Conservation (phyloP, 2,888 invertebrate genomes). For the Yponomeuta plumbellus region DNA sequence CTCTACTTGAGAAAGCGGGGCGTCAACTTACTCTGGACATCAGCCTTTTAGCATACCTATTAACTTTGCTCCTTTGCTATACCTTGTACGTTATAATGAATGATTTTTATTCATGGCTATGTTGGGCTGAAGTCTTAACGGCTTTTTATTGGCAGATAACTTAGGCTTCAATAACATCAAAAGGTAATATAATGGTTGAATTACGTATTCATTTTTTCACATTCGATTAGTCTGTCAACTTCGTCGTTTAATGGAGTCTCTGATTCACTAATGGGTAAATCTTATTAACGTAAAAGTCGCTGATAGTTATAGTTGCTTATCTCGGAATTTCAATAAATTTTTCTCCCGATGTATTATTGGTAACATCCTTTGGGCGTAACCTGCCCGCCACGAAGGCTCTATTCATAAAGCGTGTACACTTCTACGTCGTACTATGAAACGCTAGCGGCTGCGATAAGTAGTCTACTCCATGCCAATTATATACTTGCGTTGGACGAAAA, state of each 20-base stretch:
- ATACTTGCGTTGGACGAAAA: no score
- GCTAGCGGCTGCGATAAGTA: conserved; percentile 28
- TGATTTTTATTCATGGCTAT: conserved; percentile 12
- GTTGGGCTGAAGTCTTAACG: neutral
- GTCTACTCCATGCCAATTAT: no score
- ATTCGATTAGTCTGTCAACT: neutral
- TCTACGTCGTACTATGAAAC: conserved; percentile 30
- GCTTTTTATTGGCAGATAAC: neutral
- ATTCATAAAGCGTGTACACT: conserved; percentile 35
- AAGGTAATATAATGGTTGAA: neutral
- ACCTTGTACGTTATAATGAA: conserved; percentile 9
- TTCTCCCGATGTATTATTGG: conserved; percentile 1
- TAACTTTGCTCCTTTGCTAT: neutral
- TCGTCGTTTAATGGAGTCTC: neutral
- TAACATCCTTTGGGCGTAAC: conserved; percentile 18
- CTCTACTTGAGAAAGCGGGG: neutral
- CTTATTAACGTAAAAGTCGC: neutral
- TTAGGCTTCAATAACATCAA: neutral
- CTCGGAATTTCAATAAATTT: conserved; percentile 13
- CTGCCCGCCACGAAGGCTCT: conserved; percentile 10
- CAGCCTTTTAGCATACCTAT: conserved; percentile 1
- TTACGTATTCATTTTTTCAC: neutral
- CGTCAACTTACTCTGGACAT: neutral
- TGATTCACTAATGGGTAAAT: neutral
- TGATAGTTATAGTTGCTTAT: neutral